Base-by-base conservation (phyloP, 2,888 invertebrate genomes). In the Onchidella celtica region DNA sequence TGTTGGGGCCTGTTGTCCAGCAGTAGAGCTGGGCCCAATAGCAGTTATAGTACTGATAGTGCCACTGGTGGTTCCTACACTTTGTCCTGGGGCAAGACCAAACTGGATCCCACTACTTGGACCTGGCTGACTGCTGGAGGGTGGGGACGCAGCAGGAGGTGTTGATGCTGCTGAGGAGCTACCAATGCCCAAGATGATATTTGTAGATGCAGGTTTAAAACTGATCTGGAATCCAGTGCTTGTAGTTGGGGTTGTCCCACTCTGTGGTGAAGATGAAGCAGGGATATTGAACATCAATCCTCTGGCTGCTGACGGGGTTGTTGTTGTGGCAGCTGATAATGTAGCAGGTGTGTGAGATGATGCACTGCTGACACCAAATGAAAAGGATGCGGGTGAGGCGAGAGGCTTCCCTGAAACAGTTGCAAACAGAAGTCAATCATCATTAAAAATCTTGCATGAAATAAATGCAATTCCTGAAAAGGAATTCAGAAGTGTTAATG, bases 171-270 rank as follows among this genome's bases (percentile, higher is more conserved):
- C 63, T 29, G 61, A 14, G 32, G n/a, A n/a, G 27, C 47, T 29
- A 29, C 34, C 34, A 57, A n/a, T 32, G 47, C 55, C 24, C 17
- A 17, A 6, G 9, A 27, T 14, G 24, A n/a, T n/a, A 24, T 17
- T 29, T 47, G 47, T n/a, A 27, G 69, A 40, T 11, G 11, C 27
- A 14, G 63, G 14, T 27, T 27, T 9, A 11, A 78, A 61, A 29
- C 59, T 70, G 27, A 38, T 57, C 21, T 78, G 59, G 36, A 78
- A 78, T 38, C 78, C 78, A 36, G 57, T 36, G 14, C 57, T 29
- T 14, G 68, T 2, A 21, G 36, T 27, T 14, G 61, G 6, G 14
- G 27, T 32, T 6, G 57, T 1, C 4, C 17, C 38, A 34, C 34
- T 36, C 14, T 68, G 68, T 1, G 55, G 9, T 68, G 66, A n/a